Evolutionary conservation across 2,797 vertebrate species (phyloP).

Genomic region (Linurgus olivaceus): DNA sequence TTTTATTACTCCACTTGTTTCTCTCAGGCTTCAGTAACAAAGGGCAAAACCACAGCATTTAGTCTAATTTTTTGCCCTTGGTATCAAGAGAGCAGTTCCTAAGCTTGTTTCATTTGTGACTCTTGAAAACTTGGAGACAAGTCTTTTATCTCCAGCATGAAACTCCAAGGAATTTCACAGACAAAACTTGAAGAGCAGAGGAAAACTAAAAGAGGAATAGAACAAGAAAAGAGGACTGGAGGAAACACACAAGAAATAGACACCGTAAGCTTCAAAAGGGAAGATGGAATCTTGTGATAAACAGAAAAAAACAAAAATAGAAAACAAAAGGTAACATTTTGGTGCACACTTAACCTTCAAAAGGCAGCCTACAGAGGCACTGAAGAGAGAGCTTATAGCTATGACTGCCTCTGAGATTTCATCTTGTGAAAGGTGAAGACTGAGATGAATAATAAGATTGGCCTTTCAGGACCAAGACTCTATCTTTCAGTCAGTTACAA

Average conservation of each 20-base stretch:
- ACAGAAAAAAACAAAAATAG: constrained; percentile 19
- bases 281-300: constrained; percentile 4
- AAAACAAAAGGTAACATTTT: constrained; percentile 68
- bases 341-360: constrained; percentile 60
- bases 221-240: constrained; percentile 42
- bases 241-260: constrained; percentile 19
- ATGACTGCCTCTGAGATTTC: constrained; percentile 29
- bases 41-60: not conserved
- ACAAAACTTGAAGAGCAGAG: constrained; percentile 34
- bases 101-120: constrained; percentile 47
- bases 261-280: constrained; percentile 31
- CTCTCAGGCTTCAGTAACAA: not conserved
- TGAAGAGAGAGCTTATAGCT: not conserved
- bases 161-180: constrained; percentile 63
- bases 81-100: not conserved
- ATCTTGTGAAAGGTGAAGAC: constrained; percentile 34
- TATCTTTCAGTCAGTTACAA: not conserved
- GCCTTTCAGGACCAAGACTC: not conserved
- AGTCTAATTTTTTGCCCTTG: constrained; percentile 10
- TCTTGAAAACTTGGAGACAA: constrained; percentile 65
- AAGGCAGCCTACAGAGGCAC: constrained; percentile 37
- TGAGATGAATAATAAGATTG: constrained; percentile 49
- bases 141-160: constrained; percentile 32
- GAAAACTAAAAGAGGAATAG: not conserved
- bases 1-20: not conserved